phyloP scores from a whole-genome alignment of 37 sponge, comb jelly and placozoan species.

The Halichondria panicea region DNA sequence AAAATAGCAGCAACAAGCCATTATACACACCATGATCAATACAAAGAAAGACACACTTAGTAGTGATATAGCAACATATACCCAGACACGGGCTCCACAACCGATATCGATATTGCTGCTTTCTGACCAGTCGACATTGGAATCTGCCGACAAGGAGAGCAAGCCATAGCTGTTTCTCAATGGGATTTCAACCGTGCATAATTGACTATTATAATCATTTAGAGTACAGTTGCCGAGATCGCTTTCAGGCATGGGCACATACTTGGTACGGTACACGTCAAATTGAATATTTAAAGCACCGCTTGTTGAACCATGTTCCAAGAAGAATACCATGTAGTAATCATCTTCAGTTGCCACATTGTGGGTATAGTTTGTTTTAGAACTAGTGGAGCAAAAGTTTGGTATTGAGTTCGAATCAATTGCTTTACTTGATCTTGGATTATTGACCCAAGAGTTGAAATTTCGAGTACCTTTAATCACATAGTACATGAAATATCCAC shows the following conservation, averaged over 20 bases:
- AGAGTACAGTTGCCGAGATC: background rate
- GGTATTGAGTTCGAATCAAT: background rate
- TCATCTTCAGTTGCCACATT: background rate
- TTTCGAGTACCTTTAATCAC: conserved; percentile 37
- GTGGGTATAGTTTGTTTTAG: background rate
- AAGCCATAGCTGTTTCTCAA: background rate
- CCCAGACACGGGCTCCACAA: conserved; percentile 30
- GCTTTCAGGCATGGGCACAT: background rate
- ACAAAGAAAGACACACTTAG: too few species aligned
- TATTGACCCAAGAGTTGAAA: conserved; percentile 26
- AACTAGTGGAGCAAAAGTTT: background rate
- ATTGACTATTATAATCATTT: background rate
- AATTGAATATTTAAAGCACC: background rate
- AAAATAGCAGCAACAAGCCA: too few species aligned
- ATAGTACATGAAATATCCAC: background rate
- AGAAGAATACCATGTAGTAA: conserved; percentile 31
- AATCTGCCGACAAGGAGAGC: background rate
- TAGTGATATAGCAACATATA: conserved; percentile 22
- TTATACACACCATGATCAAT: too few species aligned
- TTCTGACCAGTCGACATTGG: background rate
- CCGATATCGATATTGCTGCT: background rate
- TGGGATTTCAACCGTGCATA: background rate
- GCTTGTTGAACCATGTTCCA: too few species aligned
- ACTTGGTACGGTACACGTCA: conserved; percentile 26
- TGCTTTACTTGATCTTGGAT: background rate